Evolutionary conservation across 2,797 vertebrate genomes (phyloP).

Genomic region (Botia kubotai): DNA sequence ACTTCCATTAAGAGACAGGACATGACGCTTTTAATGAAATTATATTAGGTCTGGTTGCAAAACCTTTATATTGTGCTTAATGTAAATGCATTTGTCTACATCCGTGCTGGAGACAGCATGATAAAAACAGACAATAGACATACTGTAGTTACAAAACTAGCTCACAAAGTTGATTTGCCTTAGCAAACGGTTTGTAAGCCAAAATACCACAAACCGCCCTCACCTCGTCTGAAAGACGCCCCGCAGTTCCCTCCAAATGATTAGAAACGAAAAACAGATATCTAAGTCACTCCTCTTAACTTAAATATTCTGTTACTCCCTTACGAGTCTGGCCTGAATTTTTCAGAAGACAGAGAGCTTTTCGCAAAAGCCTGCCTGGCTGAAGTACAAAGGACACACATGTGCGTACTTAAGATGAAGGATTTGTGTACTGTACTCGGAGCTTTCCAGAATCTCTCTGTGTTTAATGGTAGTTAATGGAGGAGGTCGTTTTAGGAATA

Average conservation of each 20-base stretch:
- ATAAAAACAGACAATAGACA: too few relatives aligned
- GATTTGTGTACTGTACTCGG: constrained; percentile 53
- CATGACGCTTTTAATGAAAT: constrained; percentile 4
- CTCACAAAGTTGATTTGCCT: constrained; percentile 9
- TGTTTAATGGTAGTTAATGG: not conserved
- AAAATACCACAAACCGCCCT: constrained; percentile 19
- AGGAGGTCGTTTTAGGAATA: constrained; percentile 44
- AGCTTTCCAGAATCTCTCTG: constrained; percentile 17
- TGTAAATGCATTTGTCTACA: not conserved
- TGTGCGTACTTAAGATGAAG: constrained; percentile 21
- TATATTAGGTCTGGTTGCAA: not conserved
- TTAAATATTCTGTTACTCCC: constrained; percentile 17
- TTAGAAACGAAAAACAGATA: not conserved
- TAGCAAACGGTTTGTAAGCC: constrained; percentile 12
- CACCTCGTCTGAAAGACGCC: constrained; percentile 5
- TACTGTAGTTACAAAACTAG: not conserved
- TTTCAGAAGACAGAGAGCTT: constrained; percentile 60
- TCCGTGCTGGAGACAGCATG: not conserved
- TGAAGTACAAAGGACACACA: constrained; percentile 67
- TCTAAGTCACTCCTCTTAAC: constrained; percentile 11
- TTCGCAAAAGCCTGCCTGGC: constrained; percentile 69
- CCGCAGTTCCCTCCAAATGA: constrained; percentile 15
- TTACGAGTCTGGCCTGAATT: constrained; percentile 38
- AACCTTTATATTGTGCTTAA: constrained; percentile 9
- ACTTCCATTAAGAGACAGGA: not conserved